Evolutionary conservation across 2,888 invertebrate species (phyloP).

Genomic region (Tubulanus polymorphus): DNA sequence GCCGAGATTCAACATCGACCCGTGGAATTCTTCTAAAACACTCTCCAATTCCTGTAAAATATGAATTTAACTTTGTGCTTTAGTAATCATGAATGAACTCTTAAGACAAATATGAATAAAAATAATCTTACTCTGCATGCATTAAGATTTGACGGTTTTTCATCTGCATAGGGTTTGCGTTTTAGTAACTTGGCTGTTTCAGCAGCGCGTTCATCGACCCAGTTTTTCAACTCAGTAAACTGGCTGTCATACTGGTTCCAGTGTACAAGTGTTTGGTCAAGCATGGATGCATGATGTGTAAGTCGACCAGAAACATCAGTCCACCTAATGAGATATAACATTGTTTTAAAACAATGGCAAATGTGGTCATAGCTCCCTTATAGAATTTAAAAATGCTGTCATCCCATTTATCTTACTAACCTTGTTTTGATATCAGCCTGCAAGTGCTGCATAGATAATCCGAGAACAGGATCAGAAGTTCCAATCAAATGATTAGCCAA

Average conservation of each 20-base stretch:
- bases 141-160: conserved; percentile 26
- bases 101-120: too few species aligned
- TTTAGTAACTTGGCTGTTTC: too few species aligned
- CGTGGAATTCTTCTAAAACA: conserved; percentile 37
- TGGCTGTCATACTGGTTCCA: conserved; percentile 41
- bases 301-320: conserved; percentile 26
- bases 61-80: too few species aligned
- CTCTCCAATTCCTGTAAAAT: conserved; percentile 35
- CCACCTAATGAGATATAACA: conserved; percentile 24
- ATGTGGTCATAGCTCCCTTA: too few species aligned
- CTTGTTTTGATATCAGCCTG: conserved; percentile 28
- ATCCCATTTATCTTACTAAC: too few species aligned
- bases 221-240: conserved; percentile 26
- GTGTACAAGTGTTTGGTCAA: conserved; percentile 33
- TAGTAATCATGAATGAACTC: too few species aligned
- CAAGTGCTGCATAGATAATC: conserved; percentile 31
- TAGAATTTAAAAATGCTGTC: too few species aligned
- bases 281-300: conserved; percentile 22
- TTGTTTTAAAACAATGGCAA: too few species aligned
- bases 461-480: conserved; percentile 36
- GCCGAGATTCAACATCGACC: conserved; percentile 55
- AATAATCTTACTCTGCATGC: conserved; percentile 28
- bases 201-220: conserved; percentile 38
- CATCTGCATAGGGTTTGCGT: conserved; percentile 24
- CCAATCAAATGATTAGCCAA: conserved; percentile 30